phyloP scores from a whole-genome alignment of 2,113 vertebrate species.

The Psilopogon haemacephalus region DNA sequence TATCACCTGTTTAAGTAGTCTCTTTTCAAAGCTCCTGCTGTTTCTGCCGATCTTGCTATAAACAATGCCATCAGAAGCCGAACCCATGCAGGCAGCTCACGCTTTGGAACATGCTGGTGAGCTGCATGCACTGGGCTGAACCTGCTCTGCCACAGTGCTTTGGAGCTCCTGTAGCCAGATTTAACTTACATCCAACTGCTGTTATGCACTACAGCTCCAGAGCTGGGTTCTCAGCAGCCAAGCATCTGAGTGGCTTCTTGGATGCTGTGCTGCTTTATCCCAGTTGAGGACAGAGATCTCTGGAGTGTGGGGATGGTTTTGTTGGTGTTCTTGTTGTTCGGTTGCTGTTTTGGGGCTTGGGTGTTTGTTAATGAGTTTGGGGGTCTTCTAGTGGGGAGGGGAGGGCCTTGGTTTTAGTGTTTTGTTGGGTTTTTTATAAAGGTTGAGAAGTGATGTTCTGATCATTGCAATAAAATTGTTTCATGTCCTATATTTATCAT shows the following conservation, averaged over 20 bases:
- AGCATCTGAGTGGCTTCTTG: neutral
- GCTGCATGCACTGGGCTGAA: neutral
- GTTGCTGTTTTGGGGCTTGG: neutral
- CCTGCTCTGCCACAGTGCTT: neutral
- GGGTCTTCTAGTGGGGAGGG: neutral
- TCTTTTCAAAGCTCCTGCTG: neutral
- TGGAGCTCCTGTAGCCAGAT: neutral
- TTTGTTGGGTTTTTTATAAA: neutral
- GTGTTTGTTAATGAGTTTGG: neutral
- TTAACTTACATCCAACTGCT: neutral
- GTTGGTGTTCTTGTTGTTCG: neutral
- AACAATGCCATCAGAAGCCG: neutral
- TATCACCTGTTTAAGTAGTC: slow-evolving; percentile 41
- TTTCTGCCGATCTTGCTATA: neutral
- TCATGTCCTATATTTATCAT: neutral
- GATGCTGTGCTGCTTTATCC: neutral
- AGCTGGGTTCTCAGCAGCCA: neutral
- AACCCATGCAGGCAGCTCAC: neutral
- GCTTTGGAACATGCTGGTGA: neutral
- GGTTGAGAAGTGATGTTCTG: slow-evolving; percentile 10
- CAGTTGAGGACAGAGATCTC: neutral
- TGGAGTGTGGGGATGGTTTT: neutral
- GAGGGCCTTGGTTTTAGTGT: neutral
- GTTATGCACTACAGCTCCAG: neutral
- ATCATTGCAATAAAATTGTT: slow-evolving; percentile 27